Base-by-base conservation (phyloP, 2,888 invertebrate genomes). In the Eristalinus sepulchralis region DNA sequence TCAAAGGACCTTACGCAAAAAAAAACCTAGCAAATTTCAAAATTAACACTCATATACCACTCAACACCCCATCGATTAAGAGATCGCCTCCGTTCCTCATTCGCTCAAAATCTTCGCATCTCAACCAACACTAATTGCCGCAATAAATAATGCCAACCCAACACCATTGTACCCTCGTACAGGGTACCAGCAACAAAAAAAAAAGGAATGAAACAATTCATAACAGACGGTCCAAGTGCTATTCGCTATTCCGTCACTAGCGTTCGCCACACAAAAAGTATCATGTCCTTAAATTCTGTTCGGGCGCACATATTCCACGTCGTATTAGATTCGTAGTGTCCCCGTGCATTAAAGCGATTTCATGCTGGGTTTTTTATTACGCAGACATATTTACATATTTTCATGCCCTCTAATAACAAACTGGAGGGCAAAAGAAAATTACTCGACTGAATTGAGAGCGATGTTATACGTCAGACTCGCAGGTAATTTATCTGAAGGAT, bases 301-400 rank as follows among this genome's bases (percentile, higher is more conserved):
- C 20, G 20, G 11, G 17, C 20, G 47, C 59, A 59, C 60, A 33
- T 68, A 68, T 77, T 62, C 62, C 53, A 70, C 67, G 53, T 27
- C 55, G 67, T 73, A 68, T 63, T 62, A 68, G 62, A 73, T 68
- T 57, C 62, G 36, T 31, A 36, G 67, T 63, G 63, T 63, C 73
- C 67, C 33, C 68, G 67, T 63, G 47, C 55, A 73, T 73, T 71
- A 64, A 62, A 76, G 63, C 59, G 83, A 83, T 83, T 87, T 87
- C 87, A 87, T 82, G 87, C 83, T 83, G 87, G 57, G 79, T 82
- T 87, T 87, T 87, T 87, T 87, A 87, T 87, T 87, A 83, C 76
- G 47, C 71, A 73, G 83, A 87, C 79, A 87, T 76, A 87, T 87
- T 87, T 75, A 87, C 87, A 87, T 83, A 87, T 68, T 79, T 57